Conservation (phyloP, 2,797 vertebrate species). For the Gymnodraco acuticeps region DNA sequence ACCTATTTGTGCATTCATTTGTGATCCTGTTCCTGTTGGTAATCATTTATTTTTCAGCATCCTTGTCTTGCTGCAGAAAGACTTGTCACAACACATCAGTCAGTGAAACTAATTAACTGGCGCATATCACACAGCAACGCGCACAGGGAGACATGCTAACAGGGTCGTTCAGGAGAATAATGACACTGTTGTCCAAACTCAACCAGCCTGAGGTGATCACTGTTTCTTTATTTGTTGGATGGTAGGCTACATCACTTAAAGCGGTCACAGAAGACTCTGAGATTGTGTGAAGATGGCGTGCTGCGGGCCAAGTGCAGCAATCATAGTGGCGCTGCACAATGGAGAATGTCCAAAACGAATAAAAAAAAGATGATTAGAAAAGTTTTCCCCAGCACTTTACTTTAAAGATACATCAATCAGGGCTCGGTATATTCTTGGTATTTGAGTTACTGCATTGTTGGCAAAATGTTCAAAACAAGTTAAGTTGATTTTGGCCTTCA, state of each 20-base stretch:
- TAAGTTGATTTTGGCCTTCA: background rate
- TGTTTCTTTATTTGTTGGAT: constrained; percentile 2
- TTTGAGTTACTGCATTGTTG: background rate
- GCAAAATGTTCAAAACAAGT: background rate
- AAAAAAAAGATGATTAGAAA: constrained; percentile 1
- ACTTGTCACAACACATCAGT: constrained; percentile 41
- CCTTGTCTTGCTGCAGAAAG: constrained; percentile 33
- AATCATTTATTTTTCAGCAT: constrained; percentile 37
- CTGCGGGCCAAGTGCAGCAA: background rate
- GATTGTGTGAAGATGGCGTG: background rate
- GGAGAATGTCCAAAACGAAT: constrained; percentile 6
- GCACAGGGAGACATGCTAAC: constrained; percentile 12
- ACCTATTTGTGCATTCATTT: constrained; percentile 38
- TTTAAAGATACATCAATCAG: constrained; percentile 5
- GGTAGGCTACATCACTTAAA: constrained; percentile 31
- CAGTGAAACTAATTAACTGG: constrained; percentile 38
- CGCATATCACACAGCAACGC: constrained; percentile 19
- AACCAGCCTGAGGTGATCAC: constrained; percentile 17
- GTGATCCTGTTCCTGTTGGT: constrained; percentile 17
- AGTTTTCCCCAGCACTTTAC: constrained; percentile 2
- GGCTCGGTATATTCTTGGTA: background rate
- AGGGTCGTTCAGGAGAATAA: constrained; percentile 39
- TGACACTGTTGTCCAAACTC: constrained; percentile 24
- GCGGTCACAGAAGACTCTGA: constrained; percentile 1
- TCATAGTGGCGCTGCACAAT: background rate